phyloP scores from a whole-genome alignment of 1,140 invertebrate species.

The Achroia grisella region DNA sequence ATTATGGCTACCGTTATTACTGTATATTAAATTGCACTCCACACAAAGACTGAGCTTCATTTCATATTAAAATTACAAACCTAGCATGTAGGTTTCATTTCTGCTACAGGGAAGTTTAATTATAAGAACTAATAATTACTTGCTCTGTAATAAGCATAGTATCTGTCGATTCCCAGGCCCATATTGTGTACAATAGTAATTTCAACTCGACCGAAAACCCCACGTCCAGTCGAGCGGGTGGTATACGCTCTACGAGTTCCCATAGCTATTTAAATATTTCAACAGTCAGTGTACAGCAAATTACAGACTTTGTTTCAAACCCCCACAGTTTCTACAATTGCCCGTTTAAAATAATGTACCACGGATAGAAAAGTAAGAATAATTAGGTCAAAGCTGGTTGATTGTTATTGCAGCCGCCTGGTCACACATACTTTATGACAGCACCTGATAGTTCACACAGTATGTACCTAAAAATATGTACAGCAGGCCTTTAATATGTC shows the following conservation, averaged over 20 bases:
- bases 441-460: constrained; percentile 19
- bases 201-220: constrained; percentile 11
- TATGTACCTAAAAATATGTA: too few relatives aligned
- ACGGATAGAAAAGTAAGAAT: constrained; percentile 25
- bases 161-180: constrained; percentile 13
- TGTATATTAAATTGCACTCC: background rate
- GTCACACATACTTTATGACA: constrained; percentile 27
- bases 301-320: constrained; percentile 37
- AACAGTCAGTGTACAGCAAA: constrained; percentile 39
- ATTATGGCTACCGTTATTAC: background rate
- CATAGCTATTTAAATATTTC: constrained; percentile 56
- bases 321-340: constrained; percentile 37
- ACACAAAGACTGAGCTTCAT: background rate
- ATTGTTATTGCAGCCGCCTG: constrained; percentile 27
- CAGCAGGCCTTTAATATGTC: too few relatives aligned
- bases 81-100: background rate
- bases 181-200: background rate
- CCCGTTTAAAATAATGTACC: constrained; percentile 31
- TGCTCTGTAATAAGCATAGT: constrained; percentile 1
- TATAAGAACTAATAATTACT: background rate
- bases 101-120: background rate
- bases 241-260: constrained; percentile 31
- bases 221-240: constrained; percentile 13
- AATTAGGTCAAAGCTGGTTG: constrained; percentile 46
- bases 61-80: background rate